Conservation (phyloP, 2,113 vertebrate genomes). For the Calcarius ornatus region DNA sequence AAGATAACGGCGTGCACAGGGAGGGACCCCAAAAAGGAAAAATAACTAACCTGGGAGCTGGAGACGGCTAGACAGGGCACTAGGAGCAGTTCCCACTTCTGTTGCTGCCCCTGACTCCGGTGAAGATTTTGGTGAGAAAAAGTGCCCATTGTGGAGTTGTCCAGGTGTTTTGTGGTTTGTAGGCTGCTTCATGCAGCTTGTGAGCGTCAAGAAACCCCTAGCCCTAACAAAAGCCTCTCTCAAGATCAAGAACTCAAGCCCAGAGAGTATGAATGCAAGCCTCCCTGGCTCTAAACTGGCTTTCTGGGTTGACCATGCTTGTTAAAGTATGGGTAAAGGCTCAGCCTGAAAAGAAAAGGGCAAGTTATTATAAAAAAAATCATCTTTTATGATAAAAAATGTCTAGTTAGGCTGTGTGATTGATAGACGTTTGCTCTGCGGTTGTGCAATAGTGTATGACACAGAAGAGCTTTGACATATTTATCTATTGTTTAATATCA, state of each 20-base stretch:
- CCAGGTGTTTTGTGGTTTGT: background rate
- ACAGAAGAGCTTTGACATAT: constrained; percentile 22
- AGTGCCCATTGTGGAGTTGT: background rate
- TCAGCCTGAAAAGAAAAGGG: background rate
- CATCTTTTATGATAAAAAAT: background rate
- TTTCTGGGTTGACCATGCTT: background rate
- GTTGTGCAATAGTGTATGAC: background rate
- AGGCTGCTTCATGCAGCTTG: background rate
- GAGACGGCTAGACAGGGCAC: background rate
- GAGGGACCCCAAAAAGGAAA: background rate
- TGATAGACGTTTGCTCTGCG: background rate
- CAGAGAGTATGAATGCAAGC: background rate
- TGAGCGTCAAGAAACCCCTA: background rate
- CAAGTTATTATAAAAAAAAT: background rate
- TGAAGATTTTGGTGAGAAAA: background rate
- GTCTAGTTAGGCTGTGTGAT: background rate
- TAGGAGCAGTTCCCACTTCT: background rate
- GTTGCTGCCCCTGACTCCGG: background rate
- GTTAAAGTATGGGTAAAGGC: background rate
- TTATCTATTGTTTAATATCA: constrained; percentile 14
- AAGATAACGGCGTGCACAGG: rapidly evolving
- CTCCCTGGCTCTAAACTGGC: background rate
- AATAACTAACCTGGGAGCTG: background rate
- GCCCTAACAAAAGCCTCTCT: background rate
- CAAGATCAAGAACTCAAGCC: background rate